These are phyloP conservation scores for Podarcis raffonei DNA, from an alignment of 2,113 vertebrate genomes.

Conservation along the genomic window DNA sequence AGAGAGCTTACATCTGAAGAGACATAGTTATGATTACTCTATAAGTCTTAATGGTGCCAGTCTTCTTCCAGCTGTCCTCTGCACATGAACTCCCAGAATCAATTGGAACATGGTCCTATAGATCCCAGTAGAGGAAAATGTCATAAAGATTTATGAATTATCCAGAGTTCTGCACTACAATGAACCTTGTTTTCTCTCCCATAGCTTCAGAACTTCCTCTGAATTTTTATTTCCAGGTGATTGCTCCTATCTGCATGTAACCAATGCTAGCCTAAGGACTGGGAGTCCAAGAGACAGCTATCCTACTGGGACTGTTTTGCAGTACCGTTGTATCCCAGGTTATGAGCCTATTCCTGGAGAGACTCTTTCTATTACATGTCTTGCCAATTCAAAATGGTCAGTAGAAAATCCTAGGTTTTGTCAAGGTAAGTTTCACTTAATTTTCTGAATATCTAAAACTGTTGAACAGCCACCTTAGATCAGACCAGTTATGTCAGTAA, in stretches of 20 bases:
- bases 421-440: conserved; percentile 39
- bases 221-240: background rate
- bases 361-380: conserved; percentile 40
- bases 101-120: background rate
- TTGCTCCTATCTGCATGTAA: background rate
- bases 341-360: background rate
- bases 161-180: background rate
- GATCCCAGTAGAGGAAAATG: background rate
- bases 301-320: background rate
- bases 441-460: background rate
- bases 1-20: no score
- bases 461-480: background rate
- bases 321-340: conserved; percentile 56
- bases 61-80: no score
- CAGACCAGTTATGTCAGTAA: background rate
- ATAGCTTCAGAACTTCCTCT: background rate
- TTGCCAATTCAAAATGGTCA: conserved; percentile 17
- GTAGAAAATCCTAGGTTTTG: conserved; percentile 20
- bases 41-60: background rate
- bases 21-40: no score
- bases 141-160: background rate
- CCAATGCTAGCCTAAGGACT: background rate
- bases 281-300: background rate
- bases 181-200: background rate
- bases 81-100: no score